phyloP scores from a whole-genome alignment of 2,113 vertebrate species.

The Pongo pygmaeus region DNA sequence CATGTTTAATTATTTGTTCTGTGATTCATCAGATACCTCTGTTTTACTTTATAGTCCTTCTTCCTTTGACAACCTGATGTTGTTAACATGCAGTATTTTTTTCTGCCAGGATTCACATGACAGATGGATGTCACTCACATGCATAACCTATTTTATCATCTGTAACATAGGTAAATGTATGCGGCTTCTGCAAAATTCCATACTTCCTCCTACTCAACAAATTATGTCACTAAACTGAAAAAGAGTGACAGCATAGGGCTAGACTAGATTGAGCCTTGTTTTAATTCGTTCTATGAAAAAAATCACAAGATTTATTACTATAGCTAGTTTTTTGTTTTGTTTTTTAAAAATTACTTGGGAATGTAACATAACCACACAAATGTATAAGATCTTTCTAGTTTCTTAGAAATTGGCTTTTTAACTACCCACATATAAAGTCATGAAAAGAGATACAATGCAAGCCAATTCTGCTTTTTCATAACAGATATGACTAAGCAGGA shows the following conservation, averaged over 20 bases:
- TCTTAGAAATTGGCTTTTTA: background rate
- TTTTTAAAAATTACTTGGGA: conserved; percentile 13
- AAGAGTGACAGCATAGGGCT: background rate
- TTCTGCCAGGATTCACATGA: background rate
- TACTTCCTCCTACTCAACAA: background rate
- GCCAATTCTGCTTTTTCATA: background rate
- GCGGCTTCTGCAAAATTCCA: background rate
- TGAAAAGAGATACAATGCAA: background rate
- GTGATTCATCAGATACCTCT: background rate
- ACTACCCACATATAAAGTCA: background rate
- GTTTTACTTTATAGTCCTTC: background rate
- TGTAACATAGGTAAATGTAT: background rate
- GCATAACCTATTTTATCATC: background rate
- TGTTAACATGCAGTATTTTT: background rate
- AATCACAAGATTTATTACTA: background rate
- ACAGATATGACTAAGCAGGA: background rate
- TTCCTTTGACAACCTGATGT: background rate
- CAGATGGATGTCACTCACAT: background rate
- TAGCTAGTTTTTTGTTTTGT: background rate
- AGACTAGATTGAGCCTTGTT: background rate
- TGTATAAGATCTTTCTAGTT: background rate
- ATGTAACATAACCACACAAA: background rate
- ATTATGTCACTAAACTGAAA: background rate
- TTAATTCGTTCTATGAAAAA: conserved; percentile 1
- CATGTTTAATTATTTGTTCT: background rate